Percentiles rank a stretch among this genome's conserved stretches.
phyloP scores from a whole-genome alignment of 2,113 vertebrate species.

The Orycteropus afer region DNA sequence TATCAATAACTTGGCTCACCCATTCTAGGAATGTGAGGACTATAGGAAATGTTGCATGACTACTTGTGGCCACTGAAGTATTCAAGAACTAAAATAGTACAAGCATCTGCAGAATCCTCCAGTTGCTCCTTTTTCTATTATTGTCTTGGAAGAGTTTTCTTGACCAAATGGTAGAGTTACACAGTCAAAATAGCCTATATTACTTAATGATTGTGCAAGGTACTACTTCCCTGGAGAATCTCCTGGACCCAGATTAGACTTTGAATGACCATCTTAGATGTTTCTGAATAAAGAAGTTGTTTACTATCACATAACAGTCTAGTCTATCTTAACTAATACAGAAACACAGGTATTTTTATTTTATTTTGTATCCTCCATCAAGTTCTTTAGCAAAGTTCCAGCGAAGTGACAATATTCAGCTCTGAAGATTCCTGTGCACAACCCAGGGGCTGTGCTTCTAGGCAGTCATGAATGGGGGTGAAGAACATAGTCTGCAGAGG shows the following conservation, averaged over 20 bases:
- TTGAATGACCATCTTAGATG: not conserved
- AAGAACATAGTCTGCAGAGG: not conserved
- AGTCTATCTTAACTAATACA: not conserved
- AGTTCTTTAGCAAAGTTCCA: not conserved
- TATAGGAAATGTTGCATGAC: not conserved
- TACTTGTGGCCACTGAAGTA: not conserved
- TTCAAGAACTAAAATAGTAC: not conserved
- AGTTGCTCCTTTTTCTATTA: not conserved
- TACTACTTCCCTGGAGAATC: not conserved
- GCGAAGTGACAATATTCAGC: not conserved
- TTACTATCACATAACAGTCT: not conserved
- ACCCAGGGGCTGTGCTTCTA: fast-evolving
- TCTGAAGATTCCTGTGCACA: not conserved
- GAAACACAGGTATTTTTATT: not conserved
- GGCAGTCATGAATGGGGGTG: not conserved
- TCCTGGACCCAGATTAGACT: not conserved
- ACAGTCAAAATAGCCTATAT: fast-evolving
- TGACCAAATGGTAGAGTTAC: not conserved
- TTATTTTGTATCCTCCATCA: not conserved
- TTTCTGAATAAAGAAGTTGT: not conserved
- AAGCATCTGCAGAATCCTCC: not conserved
- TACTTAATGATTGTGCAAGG: not conserved
- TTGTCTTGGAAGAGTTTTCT: not conserved
- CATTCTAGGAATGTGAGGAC: not conserved
- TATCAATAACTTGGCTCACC: not conserved